A percentile compares a stretch with the other conserved stretches of the same genome.
Evolutionary conservation across 2,797 vertebrate species (phyloP).

Genomic region (Varecia variegata): DNA sequence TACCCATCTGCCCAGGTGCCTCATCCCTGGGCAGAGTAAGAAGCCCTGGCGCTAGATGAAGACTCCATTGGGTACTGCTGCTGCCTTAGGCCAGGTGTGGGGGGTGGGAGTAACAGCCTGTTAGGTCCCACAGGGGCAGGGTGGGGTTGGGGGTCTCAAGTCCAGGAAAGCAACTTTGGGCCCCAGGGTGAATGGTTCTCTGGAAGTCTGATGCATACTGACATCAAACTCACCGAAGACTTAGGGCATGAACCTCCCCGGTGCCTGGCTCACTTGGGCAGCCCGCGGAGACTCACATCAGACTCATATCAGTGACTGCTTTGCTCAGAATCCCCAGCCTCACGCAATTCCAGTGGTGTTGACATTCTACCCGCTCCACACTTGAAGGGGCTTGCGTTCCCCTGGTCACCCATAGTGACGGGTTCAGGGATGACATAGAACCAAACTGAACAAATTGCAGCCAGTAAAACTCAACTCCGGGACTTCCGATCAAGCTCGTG

Average conservation of each 20-base stretch:
- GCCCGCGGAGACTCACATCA: background rate
- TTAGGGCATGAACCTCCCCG: background rate
- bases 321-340: no score
- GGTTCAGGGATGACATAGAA: fast-evolving
- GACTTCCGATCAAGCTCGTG: background rate
- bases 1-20: background rate
- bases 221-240: background rate
- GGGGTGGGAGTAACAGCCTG: background rate
- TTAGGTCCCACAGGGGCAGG: background rate
- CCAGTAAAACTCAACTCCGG: background rate
- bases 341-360: fast-evolving
- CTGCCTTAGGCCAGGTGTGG: background rate
- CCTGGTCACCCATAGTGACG: fast-evolving
- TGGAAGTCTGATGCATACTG: background rate
- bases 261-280: fast-evolving
- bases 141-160: background rate
- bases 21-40: background rate
- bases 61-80: fast-evolving
- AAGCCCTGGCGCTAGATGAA: no score
- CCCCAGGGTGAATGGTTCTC: background rate
- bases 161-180: background rate
- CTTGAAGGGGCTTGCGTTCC: background rate
- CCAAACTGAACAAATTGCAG: background rate
- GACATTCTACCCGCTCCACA: background rate
- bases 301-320: background rate